Evolutionary conservation across 2,113 vertebrate genomes (phyloP).

Genomic region (Anoura caudifer): DNA sequence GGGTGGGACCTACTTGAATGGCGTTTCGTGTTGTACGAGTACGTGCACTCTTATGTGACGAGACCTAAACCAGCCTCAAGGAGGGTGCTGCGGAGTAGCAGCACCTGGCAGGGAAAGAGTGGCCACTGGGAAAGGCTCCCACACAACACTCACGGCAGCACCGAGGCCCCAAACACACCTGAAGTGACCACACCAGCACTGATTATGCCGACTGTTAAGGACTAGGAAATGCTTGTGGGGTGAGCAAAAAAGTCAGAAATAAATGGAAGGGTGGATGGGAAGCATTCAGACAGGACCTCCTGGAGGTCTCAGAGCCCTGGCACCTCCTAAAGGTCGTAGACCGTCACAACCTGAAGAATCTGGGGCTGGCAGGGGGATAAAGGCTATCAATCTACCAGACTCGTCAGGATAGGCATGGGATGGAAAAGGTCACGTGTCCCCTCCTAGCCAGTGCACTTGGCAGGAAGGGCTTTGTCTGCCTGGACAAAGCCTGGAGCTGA

Average conservation of each 20-base stretch:
- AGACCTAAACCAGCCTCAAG: not conserved
- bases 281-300: fast-evolving
- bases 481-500: not conserved
- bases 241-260: not conserved
- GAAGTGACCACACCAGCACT: not conserved
- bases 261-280: not conserved
- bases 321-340: not conserved
- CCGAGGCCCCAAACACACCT: fast-evolving
- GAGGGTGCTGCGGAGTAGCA: fast-evolving
- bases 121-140: not conserved
- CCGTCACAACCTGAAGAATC: not conserved
- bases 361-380: not conserved
- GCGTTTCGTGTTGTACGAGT: fast-evolving
- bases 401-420: not conserved
- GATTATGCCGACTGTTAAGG: fast-evolving
- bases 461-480: not conserved
- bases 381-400: not conserved
- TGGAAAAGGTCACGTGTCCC: fast-evolving
- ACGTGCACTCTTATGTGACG: not conserved
- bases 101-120: too few species aligned
- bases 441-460: fast-evolving
- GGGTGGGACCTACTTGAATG: not conserved
- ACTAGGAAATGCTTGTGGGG: fast-evolving
- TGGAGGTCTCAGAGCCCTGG: not conserved
- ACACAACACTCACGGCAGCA: fast-evolving